A percentile compares a stretch with the other conserved stretches of the same genome.
These are phyloP conservation scores for Varecia variegata DNA, from an alignment of 2,797 vertebrate genomes.

Conservation along the genomic window DNA sequence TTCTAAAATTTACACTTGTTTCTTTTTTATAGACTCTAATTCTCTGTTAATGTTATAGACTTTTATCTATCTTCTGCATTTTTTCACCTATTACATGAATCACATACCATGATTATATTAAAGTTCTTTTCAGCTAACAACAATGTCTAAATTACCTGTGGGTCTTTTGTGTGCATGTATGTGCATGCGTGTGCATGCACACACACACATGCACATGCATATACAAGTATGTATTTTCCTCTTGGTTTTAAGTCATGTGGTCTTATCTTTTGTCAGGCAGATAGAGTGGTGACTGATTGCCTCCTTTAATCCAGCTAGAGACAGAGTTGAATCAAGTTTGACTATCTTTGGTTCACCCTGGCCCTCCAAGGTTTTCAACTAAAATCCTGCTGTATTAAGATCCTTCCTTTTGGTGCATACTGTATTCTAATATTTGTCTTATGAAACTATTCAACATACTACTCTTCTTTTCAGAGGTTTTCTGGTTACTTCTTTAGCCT, in stretches of 20 bases:
- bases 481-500: background rate
- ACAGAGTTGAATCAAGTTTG: background rate
- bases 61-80: background rate
- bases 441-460: background rate
- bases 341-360: background rate
- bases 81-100: background rate
- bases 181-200: background rate
- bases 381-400: background rate
- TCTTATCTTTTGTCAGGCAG: background rate
- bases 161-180: background rate
- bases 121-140: background rate
- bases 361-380: background rate
- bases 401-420: background rate
- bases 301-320: background rate
- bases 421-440: background rate
- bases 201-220: background rate
- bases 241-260: background rate
- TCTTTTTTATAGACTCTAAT: background rate
- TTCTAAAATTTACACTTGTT: background rate
- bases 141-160: background rate
- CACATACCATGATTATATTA: background rate
- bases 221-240: background rate
- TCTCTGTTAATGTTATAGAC: background rate
- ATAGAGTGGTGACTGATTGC: background rate
- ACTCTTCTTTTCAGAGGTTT: background rate